A percentile compares a stretch with the other conserved stretches of the same genome.
These are phyloP conservation scores for Parus major DNA, from an alignment of 2,113 vertebrate genomes.

Conservation along the genomic window DNA sequence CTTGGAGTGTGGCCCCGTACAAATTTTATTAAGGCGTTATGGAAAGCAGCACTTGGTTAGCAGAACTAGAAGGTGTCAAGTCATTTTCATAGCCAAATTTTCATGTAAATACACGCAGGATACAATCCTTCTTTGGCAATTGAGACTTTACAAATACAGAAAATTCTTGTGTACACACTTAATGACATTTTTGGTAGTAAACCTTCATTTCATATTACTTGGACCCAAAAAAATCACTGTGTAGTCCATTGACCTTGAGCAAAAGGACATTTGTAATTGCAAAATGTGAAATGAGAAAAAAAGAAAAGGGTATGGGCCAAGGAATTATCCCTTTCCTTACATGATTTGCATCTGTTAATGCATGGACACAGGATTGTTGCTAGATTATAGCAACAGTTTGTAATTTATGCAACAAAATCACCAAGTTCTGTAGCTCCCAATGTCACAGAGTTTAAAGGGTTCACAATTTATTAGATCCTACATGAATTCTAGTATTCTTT, in stretches of 20 bases:
- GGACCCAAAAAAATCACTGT: background rate
- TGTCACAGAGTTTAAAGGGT: background rate
- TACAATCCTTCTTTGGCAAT: background rate
- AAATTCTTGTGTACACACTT: background rate
- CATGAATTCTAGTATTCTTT: background rate
- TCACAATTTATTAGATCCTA: background rate
- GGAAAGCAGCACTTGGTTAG: background rate
- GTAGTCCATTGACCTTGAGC: background rate
- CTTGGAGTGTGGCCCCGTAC: background rate
- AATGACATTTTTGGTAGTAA: background rate
- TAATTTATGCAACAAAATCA: background rate
- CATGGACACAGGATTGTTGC: background rate
- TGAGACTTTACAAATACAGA: background rate
- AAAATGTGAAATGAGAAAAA: background rate
- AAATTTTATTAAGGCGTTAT: background rate
- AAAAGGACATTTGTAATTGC: background rate
- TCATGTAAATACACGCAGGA: background rate
- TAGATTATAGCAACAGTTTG: background rate
- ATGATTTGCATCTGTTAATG: rapidly evolving
- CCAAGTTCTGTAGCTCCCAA: background rate
- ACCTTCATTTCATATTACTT: background rate
- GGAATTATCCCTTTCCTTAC: background rate
- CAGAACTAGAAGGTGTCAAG: background rate
- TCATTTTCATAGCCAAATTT: background rate
- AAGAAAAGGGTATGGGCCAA: no score